Percentiles rank a stretch among this genome's conserved stretches.
Evolutionary conservation across 1,140 invertebrate genomes (phyloP).

Genomic region (Asobara japonica): DNA sequence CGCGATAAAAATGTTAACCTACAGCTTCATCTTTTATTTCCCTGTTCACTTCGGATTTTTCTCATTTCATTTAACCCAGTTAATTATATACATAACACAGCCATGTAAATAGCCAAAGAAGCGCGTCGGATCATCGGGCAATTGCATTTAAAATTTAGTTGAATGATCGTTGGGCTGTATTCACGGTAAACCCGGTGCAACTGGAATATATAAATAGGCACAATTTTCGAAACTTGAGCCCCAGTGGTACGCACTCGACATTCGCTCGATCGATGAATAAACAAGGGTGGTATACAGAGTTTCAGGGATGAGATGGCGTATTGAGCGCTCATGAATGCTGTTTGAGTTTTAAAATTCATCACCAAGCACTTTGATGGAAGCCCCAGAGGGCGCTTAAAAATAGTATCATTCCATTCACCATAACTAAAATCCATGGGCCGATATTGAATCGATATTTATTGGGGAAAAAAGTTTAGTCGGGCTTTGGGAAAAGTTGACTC

Average conservation of each 20-base stretch:
- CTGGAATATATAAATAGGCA: background rate
- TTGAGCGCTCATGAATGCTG: background rate
- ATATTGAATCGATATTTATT: too few species aligned
- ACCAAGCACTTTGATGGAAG: background rate
- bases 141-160: background rate
- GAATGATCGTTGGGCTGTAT: background rate
- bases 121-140: background rate
- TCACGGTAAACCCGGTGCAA: background rate
- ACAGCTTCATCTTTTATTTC: too few species aligned
- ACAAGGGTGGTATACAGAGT: background rate
- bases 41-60: too few species aligned
- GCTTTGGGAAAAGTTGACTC: too few species aligned
- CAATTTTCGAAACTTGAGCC: background rate
- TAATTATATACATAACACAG: too few species aligned
- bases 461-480: too few species aligned
- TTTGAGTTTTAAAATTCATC: constrained; percentile 2
- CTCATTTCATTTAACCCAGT: too few species aligned
- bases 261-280: background rate
- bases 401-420: background rate
- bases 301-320: background rate
- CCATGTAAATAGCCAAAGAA: background rate
- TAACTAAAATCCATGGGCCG: background rate
- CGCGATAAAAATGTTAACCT: too few species aligned
- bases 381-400: background rate
- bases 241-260: background rate